phyloP scores from a whole-genome alignment of 2,888 invertebrate species.

The Neoascia interrupta region DNA sequence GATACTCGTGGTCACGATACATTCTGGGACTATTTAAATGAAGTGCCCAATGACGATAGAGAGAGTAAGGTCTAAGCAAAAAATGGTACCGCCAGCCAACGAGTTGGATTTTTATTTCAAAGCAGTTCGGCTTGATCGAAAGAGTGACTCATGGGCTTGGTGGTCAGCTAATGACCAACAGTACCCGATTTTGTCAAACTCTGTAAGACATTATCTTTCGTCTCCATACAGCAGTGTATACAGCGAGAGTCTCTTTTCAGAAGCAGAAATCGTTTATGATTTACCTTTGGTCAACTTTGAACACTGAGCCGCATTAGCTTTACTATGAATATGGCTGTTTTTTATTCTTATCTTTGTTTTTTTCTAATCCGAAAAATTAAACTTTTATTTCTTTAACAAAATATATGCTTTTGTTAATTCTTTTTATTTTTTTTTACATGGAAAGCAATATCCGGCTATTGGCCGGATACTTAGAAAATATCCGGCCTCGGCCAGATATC shows the following conservation, averaged over 20 bases:
- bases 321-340: no score
- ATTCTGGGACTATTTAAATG: slow-evolving; percentile 3
- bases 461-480: no score
- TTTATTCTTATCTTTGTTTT: no score
- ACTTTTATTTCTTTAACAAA: no score
- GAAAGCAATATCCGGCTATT: no score
- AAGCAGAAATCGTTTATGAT: no score
- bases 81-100: slow-evolving; percentile 18
- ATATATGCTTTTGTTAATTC: no score
- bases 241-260: slow-evolving; percentile 17
- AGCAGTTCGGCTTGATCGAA: slow-evolving; percentile 16
- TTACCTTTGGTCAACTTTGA: no score
- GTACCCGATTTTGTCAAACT: neutral
- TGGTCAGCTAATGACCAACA: slow-evolving; percentile 1
- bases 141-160: neutral
- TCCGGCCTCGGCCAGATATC: no score
- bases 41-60: neutral
- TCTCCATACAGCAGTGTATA: slow-evolving; percentile 2
- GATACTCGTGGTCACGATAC: neutral
- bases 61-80: neutral
- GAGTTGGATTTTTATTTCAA: slow-evolving; percentile 2
- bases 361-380: no score
- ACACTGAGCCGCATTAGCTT: no score
- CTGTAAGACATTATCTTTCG: slow-evolving; percentile 1
- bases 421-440: no score